phyloP scores from a whole-genome alignment of 1,140 invertebrate genomes.

The Drosophila oshimai region DNA sequence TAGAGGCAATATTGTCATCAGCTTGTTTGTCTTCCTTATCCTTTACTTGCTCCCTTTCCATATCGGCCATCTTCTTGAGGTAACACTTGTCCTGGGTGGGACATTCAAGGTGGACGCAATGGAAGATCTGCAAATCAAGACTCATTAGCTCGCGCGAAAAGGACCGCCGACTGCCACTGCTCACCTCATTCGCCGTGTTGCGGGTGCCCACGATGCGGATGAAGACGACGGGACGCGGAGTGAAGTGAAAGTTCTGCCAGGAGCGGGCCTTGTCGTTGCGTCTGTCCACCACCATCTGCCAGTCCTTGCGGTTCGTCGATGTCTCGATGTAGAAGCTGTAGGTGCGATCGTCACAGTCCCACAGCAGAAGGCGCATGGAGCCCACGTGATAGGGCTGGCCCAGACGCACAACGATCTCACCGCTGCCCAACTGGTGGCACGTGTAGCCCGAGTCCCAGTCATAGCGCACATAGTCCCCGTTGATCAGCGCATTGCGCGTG shows the following conservation, averaged over 20 bases:
- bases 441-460: conserved; percentile 99
- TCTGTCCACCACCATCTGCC: conserved; percentile 93
- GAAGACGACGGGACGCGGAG: conserved; percentile 93
- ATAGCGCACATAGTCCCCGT: conserved; percentile 96
- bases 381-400: conserved; percentile 97
- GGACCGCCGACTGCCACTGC: too few species aligned
- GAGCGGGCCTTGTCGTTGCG: conserved; percentile 84
- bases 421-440: conserved; percentile 98
- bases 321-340: conserved; percentile 99
- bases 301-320: conserved; percentile 94
- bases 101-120: conserved; percentile 99
- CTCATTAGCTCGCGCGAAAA: not conserved
- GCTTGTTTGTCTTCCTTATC: not conserved
- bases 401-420: conserved; percentile 96
- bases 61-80: conserved; percentile 51
- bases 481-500: conserved; percentile 96
- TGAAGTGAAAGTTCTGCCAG: conserved; percentile 96
- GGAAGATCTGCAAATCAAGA: conserved; percentile 91
- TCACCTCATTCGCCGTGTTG: conserved; percentile 98
- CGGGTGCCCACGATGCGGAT: conserved; percentile 97
- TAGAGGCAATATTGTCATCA: conserved; percentile 46
- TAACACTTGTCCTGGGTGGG: conserved; percentile 86
- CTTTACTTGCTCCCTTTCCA: conserved; percentile 20
- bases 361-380: conserved; percentile 95
- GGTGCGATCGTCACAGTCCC: conserved; percentile 98